Evolutionary conservation across 2,888 invertebrate genomes (phyloP), one percentile per base, ranked within the genome.

Genomic region (Scrobipalpa atriplicella): DNA sequence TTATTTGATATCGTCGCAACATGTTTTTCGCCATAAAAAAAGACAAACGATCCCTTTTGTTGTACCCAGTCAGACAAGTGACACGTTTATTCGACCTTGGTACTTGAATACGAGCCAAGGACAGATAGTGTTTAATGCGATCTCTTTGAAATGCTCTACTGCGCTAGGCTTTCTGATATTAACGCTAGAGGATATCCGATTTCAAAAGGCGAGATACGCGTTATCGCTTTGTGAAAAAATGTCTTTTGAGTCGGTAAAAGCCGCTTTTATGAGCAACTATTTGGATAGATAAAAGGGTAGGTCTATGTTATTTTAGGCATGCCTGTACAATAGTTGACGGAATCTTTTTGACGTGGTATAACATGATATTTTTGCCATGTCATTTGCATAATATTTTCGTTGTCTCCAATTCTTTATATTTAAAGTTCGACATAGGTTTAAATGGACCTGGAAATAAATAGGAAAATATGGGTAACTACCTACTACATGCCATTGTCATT

Each of bases 91-190:
- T 19, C 54, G 54, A 21, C 54, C 54, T 54, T 54, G 54, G 18
- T 8, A 10, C 52, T 18, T 54, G 19, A 21, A 58, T 29, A 58
- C 13, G 18, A 38, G 38, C 58, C 58, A 58, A 58, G 58, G 58
- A n/a, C 38, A 58, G 58, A 58, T 58, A 58, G 58, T 58, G 38
- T 47, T 58, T 60, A 38, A 47, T 16, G 38, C 8, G 29, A 38
- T n/a, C 58, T 29, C n/a, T 58, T 58, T 58, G 47, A 62, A 41
- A 13, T 43, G 62, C 62, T 47, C 62, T 62, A 29, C 21, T 56
- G 54, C 54, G 54, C 54, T 56, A 11, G 21, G 58, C 58, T 58
- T 58, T 58, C 38, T 58, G 16, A 29, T 58, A 58, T 58, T 38
- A 38, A 58, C 16, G 56, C 36, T 60, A 29, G 38, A 13, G 52